phyloP scores from a whole-genome alignment of 2,797 vertebrate species.

The Melanotaenia maccullochi region DNA sequence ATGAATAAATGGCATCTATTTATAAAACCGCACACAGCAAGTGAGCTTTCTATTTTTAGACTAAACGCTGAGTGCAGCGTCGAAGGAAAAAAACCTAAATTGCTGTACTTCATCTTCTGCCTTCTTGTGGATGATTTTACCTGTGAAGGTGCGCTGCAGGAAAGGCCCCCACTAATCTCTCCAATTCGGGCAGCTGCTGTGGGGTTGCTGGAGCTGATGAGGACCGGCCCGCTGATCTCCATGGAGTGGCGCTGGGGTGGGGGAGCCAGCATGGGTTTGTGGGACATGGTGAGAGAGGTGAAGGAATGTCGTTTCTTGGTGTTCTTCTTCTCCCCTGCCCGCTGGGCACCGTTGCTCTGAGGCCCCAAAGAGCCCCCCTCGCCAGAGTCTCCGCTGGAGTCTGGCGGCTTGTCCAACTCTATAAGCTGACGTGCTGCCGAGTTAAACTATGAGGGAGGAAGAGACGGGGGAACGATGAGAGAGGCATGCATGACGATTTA shows the following conservation, averaged over 20 bases:
- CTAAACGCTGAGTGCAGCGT: not conserved
- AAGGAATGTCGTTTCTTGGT: conserved; percentile 99
- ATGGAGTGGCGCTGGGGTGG: conserved; percentile 97
- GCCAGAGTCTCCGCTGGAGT: conserved; percentile 83
- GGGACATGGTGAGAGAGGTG: conserved; percentile 98
- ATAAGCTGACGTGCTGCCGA: conserved; percentile 94
- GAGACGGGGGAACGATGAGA: conserved; percentile 23
- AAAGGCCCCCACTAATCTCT: conserved; percentile 94
- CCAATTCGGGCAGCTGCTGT: conserved; percentile 95
- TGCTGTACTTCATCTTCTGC: not conserved
- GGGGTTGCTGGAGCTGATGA: conserved; percentile 98
- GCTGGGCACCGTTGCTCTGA: conserved; percentile 88
- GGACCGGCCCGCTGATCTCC: conserved; percentile 99
- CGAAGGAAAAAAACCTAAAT: not conserved
- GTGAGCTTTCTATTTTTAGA: conserved; percentile 8
- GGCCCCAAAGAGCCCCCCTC: conserved; percentile 87
- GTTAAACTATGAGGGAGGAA: conserved; percentile 87
- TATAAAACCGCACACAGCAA: not conserved
- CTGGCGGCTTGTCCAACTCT: conserved; percentile 93
- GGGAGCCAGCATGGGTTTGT: conserved; percentile 92
- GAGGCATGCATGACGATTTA: conserved; percentile 7
- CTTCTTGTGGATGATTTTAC: conserved; percentile 70
- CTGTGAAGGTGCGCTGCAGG: conserved; percentile 98
- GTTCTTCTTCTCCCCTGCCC: conserved; percentile 94
- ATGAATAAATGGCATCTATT: conserved; percentile 7